Evolutionary conservation across 2,113 vertebrate species (phyloP).

Genomic region (Nannobrachium achirus): DNA sequence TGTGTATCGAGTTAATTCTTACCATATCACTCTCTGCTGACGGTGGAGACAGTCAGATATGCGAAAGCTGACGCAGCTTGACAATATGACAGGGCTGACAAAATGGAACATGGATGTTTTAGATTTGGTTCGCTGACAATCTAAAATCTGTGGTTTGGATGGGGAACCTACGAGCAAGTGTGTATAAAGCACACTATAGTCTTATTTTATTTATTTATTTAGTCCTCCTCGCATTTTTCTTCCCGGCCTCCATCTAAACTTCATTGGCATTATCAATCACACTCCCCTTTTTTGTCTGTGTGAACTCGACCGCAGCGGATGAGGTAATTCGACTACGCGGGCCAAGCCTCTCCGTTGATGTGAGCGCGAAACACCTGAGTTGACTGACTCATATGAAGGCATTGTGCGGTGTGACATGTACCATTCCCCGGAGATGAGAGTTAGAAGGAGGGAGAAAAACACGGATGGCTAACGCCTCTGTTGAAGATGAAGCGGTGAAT

Average conservation of each 20-base stretch:
- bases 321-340: conserved; percentile 57
- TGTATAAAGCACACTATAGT: neutral
- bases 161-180: conserved; percentile 9
- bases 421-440: conserved; percentile 51
- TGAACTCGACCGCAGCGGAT: conserved; percentile 54
- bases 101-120: conserved; percentile 1
- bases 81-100: conserved; percentile 2
- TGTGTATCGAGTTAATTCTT: neutral
- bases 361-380: conserved; percentile 71
- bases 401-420: conserved; percentile 64
- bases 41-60: neutral
- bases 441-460: conserved; percentile 2
- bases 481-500: conserved; percentile 75
- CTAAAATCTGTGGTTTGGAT: conserved; percentile 8
- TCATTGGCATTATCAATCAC: conserved; percentile 51
- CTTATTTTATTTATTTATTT: neutral
- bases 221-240: too few relatives aligned
- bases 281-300: conserved; percentile 13
- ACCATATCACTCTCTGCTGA: neutral
- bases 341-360: conserved; percentile 46
- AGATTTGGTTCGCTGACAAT: neutral
- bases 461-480: conserved; percentile 65
- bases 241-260: neutral
- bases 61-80: too few relatives aligned
- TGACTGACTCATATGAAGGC: conserved; percentile 65